Evolutionary conservation across 1,140 invertebrate species (phyloP), one percentile per base, ranked within the genome.

Genomic region (Hesperophylax magnus): DNA sequence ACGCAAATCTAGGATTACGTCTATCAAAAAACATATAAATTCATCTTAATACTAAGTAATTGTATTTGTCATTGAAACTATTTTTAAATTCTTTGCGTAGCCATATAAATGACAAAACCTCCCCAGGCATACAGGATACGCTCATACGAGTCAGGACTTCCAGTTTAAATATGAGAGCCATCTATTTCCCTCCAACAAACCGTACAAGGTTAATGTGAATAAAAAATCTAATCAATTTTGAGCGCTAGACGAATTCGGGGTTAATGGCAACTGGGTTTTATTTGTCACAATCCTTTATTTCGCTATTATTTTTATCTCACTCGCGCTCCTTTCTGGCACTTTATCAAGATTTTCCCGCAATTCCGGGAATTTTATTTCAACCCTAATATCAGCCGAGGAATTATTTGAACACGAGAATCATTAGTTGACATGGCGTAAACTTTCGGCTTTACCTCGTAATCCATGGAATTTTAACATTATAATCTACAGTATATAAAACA

Each of bases 281-380:
- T 60, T 60, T 60, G 56, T 60, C 56, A 60, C 56, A 60, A 22
- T 60, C 22, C 56, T 60, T 60, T 60, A 60, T 60, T 60, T 60
- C 56, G 22, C 18, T 14, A 60, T 60, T 60, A 60, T 60, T 60
- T 60, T 60, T 60, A 60, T 60, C 56, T n/a, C 56, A n/a, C 14
- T 60, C 56, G 56, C 56, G 56, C 56, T 22, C 18, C 14, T 60
- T 60, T 60, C 56, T 60, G 56, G 56, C 56, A 60, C 6, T 60
- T 20, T 60, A 60, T 60, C 56, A 60, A 60, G 56, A 60, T 60
- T 60, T 60, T 60, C 56, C 56, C 56, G n/a, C 56, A 8, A 9
- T 18, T 60, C 6, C 17, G 18, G 9, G 34, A 39, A 39, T 39
- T 39, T 39, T 39, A 39, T 39, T 20, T 6, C n/a, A 18, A 8